Base-by-base conservation (phyloP, 2,797 vertebrate genomes). In the Diplodus puntazzo region DNA sequence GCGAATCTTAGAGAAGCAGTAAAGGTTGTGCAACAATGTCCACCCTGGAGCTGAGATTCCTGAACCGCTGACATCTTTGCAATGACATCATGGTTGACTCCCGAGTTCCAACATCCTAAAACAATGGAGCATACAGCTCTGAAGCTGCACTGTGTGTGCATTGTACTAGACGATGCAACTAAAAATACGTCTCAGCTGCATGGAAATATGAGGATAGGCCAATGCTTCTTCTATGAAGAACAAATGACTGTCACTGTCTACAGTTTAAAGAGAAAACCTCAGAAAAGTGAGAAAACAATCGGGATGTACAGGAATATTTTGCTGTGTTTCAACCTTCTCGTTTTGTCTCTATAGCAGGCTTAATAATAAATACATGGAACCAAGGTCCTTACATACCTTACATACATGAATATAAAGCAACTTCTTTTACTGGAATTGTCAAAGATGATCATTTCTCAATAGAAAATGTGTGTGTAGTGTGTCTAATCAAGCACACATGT, bases 71-170 rank as follows among this genome's bases (percentile, higher is more conserved):
- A 87, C 84, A 87, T 87, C 71, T 88, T 89, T 82, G 64, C 57
- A 72, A 77, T 93, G 86, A 92, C 84, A 64, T 92, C 89, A 91
- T 80, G 39, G 48, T 46, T 73, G 66, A 25, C 75, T 71, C 50
- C 68, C 7, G 48, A 62, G 62, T 71, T 79, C 75, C 77, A 73
- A 27, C 67, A 77, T 55, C 71, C 34, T 21, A 53, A 72, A 87
- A 83, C 77, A 83, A 74, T 48, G 59, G 68, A 34, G 45, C 69
- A 67, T 7, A 72, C 63, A 73, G 34, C 21, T 64, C 42, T n/a
- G n/a, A 20, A 59, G 62, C 81, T 68, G 55, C 39, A 71, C 62
- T 75, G 58, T 43, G 13, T 30, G 55, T 55, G 42, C 52, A 25
- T 20, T 80, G 72, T 66, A 42, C 21, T 3, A 10, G 23, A 59